Evolutionary conservation across 2,113 vertebrate genomes (phyloP).

Genomic region (Dromiciops gliroides): DNA sequence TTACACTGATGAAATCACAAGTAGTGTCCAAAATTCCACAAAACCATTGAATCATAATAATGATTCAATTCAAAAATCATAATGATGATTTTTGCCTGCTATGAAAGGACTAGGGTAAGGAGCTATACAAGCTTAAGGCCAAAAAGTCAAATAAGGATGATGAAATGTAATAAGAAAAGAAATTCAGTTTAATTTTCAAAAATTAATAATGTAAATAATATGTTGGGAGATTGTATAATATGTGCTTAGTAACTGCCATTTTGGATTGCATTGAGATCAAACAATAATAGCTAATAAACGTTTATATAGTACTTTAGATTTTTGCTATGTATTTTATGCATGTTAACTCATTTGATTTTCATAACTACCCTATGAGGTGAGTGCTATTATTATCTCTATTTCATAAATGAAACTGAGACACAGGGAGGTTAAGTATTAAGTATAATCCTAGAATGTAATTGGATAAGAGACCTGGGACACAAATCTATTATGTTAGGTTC

Average conservation of each 20-base stretch:
- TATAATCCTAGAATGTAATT: background rate
- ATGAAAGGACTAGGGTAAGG: background rate
- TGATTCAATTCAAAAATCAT: too few relatives aligned
- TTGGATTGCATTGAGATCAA: conserved; percentile 47
- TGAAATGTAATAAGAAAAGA: conserved; percentile 1
- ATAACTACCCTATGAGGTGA: too few relatives aligned
- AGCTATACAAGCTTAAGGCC: background rate
- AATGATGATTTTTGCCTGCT: background rate
- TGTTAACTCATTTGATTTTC: too few relatives aligned
- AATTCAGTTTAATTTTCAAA: conserved; percentile 51
- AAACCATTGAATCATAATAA: too few relatives aligned
- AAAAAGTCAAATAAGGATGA: conserved; percentile 34
- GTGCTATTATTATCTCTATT: too few relatives aligned
- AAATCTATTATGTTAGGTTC: background rate
- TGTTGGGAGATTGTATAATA: conserved; percentile 18
- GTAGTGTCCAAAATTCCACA: too few relatives aligned
- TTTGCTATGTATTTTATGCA: too few relatives aligned
- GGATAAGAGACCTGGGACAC: background rate
- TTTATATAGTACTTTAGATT: too few relatives aligned
- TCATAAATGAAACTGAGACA: too few relatives aligned
- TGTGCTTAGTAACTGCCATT: conserved; percentile 4
- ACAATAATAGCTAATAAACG: too few relatives aligned
- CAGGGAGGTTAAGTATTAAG: too few relatives aligned
- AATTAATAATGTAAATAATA: conserved; percentile 37
- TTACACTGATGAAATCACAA: background rate